A percentile compares a stretch with the other conserved stretches of the same genome.
Evolutionary conservation across 2,113 vertebrate genomes (phyloP).

Genomic region (Dascyllus trimaculatus): DNA sequence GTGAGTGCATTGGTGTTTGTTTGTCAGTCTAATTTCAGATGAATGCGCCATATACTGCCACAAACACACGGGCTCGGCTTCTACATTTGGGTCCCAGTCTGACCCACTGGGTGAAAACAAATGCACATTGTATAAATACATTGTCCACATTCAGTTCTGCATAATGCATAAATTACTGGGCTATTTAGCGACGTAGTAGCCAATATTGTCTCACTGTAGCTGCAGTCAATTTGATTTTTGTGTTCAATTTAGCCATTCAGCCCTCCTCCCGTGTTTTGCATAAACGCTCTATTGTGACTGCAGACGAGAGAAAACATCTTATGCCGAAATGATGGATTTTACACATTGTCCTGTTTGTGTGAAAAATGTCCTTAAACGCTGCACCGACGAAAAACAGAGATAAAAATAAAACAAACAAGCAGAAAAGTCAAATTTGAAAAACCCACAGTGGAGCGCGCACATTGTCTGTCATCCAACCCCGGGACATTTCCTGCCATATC

Average conservation of each 20-base stretch:
- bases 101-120: background rate
- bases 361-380: conserved; percentile 44
- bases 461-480: conserved; percentile 56
- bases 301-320: conserved; percentile 10
- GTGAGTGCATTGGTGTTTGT: background rate
- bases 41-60: background rate
- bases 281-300: conserved; percentile 21
- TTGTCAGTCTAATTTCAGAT: background rate
- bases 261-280: background rate
- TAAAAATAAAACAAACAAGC: conserved; percentile 61
- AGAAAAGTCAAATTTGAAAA: conserved; percentile 32
- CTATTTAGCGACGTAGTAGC: background rate
- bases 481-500: conserved; percentile 57
- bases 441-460: conserved; percentile 24
- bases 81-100: background rate
- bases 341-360: conserved; percentile 55
- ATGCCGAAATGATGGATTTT: conserved; percentile 42
- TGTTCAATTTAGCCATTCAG: conserved; percentile 35
- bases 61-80: background rate
- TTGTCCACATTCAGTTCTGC: background rate
- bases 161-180: background rate
- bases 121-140: background rate
- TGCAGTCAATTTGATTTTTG: conserved; percentile 37
- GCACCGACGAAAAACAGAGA: conserved; percentile 39
- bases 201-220: background rate